phyloP scores from a whole-genome alignment of 2,113 vertebrate species.

The Ammospiza nelsoni region DNA sequence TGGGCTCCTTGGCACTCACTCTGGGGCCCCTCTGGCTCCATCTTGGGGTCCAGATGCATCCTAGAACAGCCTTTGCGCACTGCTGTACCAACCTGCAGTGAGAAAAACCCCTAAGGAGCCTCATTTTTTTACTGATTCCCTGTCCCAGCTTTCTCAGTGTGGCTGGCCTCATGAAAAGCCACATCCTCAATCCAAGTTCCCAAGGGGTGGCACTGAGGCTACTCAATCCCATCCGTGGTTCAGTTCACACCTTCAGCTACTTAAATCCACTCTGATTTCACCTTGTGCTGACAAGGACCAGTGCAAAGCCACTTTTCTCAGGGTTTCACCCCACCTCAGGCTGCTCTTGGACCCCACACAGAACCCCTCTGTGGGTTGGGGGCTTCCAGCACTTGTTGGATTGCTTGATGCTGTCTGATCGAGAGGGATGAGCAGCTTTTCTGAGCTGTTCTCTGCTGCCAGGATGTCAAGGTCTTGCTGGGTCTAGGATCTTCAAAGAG shows the following conservation, averaged over 20 bases:
- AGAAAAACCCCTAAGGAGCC: background rate
- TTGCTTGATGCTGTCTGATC: accelerated
- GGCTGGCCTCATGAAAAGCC: background rate
- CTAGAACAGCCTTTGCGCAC: background rate
- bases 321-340: background rate
- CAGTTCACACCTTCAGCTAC: background rate
- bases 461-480: background rate
- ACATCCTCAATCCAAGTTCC: accelerated
- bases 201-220: background rate
- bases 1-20: accelerated
- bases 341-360: background rate
- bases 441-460: background rate
- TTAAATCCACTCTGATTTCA: background rate
- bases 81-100: background rate
- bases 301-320: background rate
- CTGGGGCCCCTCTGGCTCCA: background rate
- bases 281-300: background rate
- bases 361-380: background rate
- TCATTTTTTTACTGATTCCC: background rate
- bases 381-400: background rate
- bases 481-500: background rate
- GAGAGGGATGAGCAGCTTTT: background rate
- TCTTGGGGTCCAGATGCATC: no score
- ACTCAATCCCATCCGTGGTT: background rate
- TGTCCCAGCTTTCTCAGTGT: background rate